Percentiles rank a stretch among this genome's conserved stretches.
Conservation (phyloP, 2,113 vertebrate species). For the Hystrix brachyura region DNA sequence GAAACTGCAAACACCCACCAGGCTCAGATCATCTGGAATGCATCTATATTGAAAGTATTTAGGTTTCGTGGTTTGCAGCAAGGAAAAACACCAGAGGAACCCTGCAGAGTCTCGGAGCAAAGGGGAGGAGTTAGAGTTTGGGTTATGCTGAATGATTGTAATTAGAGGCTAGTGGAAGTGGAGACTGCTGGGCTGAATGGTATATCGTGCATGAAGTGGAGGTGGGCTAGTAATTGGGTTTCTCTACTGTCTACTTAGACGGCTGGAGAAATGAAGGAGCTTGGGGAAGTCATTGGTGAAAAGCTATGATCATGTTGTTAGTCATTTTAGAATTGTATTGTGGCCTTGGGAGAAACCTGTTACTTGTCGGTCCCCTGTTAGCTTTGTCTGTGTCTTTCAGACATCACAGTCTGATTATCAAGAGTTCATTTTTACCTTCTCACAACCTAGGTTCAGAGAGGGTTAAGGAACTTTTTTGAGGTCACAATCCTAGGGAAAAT, state of each 20-base stretch:
- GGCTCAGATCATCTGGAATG: neutral
- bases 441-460: constrained; percentile 9
- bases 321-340: neutral
- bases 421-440: constrained; percentile 33
- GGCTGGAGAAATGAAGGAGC: neutral
- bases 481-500: neutral
- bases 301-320: neutral
- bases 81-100: neutral
- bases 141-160: neutral
- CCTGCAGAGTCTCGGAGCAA: neutral
- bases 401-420: neutral
- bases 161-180: neutral
- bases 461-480: neutral
- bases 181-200: neutral
- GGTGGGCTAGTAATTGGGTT: neutral
- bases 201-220: neutral
- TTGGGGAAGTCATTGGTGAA: neutral
- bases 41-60: neutral
- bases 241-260: neutral
- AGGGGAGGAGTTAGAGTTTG: neutral
- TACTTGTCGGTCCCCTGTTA: neutral
- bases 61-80: neutral
- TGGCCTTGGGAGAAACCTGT: neutral
- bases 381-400: neutral
- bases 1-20: neutral